Percentiles rank a stretch among this genome's conserved stretches.
phyloP scores from a whole-genome alignment of 2,113 vertebrate species.

The Hepsetus odoe region DNA sequence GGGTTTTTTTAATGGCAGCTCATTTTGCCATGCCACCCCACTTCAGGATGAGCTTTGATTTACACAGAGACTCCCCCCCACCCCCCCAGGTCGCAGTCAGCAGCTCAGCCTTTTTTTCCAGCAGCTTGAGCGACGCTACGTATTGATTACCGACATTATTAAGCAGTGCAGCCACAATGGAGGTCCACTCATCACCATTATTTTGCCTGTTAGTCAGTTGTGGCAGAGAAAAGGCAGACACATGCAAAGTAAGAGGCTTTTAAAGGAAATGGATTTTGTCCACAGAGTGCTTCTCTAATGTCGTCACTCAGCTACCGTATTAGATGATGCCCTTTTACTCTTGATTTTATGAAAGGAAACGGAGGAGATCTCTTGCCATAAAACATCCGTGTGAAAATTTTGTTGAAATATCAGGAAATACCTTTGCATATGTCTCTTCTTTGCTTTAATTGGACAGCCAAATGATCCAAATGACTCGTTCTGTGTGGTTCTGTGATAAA shows the following conservation, averaged over 20 bases:
- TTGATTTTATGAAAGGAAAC: not conserved
- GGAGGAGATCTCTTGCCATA: not conserved
- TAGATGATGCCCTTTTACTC: not conserved
- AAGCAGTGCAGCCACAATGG: constrained; percentile 25
- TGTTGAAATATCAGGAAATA: not conserved
- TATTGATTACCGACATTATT: constrained; percentile 50
- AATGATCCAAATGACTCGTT: not conserved
- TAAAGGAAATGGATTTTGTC: constrained; percentile 33
- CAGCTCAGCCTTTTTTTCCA: constrained; percentile 16
- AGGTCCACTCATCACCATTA: constrained; percentile 44
- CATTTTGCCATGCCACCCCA: not conserved
- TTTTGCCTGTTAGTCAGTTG: constrained; percentile 25
- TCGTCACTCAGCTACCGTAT: not conserved
- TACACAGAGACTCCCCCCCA: not conserved
- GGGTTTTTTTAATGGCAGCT: constrained; percentile 34
- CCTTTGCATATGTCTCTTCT: not conserved
- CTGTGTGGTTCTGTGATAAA: too few relatives aligned
- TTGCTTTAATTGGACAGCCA: constrained; percentile 11
- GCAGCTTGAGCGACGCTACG: constrained; percentile 7
- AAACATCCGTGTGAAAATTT: not conserved
- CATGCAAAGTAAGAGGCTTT: constrained; percentile 40
- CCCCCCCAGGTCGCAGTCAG: not conserved
- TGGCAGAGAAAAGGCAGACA: constrained; percentile 17
- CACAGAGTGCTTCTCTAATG: constrained; percentile 6
- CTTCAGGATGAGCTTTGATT: constrained; percentile 37